A percentile compares a stretch with the other conserved stretches of the same genome.
These are phyloP conservation scores for Coelogynopora nodosa DNA, from an alignment of 2,888 invertebrate species.

Conservation along the genomic window DNA sequence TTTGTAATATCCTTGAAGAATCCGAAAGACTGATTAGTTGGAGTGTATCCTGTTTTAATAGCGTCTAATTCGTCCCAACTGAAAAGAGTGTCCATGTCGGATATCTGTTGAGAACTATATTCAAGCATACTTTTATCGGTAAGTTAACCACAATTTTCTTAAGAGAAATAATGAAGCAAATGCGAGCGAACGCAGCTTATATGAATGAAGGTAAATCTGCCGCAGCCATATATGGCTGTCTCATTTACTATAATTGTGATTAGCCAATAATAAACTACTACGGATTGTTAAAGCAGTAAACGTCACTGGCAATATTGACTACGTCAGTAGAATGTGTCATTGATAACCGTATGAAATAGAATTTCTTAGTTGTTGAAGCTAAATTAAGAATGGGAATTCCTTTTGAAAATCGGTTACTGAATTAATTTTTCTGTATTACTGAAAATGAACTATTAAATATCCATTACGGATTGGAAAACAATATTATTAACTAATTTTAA, in stretches of 20 bases:
- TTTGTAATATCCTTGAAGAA: constrained; percentile 40
- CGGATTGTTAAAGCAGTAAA: neutral
- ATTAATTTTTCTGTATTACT: too few relatives aligned
- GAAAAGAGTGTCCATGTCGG: constrained; percentile 18
- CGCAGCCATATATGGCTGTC: constrained; percentile 10
- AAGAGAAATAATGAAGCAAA: neutral
- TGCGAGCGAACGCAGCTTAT: neutral
- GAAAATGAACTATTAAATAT: too few relatives aligned
- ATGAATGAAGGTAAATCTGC: neutral
- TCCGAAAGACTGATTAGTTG: constrained; percentile 30
- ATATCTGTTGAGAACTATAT: neutral
- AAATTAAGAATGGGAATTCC: constrained; percentile 16
- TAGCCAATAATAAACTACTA: constrained; percentile 16
- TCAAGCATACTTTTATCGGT: neutral
- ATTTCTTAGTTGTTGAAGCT: neutral
- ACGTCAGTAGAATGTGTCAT: constrained; percentile 8
- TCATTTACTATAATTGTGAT: neutral
- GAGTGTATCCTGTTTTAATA: constrained; percentile 45
- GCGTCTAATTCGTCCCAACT: constrained; percentile 35
- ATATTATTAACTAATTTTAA: neutral
- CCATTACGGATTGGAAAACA: neutral
- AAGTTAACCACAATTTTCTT: neutral
- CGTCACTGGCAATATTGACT: neutral
- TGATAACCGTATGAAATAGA: constrained; percentile 16
- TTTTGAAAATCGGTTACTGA: neutral